Evolutionary conservation across 2,888 invertebrate genomes (phyloP).

Genomic region (Dinocampus coccinellae): DNA sequence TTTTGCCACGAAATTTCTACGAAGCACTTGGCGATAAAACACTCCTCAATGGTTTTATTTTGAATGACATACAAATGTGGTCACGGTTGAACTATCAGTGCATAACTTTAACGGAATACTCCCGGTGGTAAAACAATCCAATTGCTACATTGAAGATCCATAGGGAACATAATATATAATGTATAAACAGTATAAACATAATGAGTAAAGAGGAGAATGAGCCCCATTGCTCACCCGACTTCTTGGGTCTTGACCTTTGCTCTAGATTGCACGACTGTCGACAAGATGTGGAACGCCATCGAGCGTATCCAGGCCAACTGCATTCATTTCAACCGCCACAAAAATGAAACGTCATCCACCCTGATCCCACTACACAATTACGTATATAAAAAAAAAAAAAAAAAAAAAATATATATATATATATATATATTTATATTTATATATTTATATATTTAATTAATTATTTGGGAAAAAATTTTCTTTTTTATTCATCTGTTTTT

Average conservation of each 20-base stretch:
- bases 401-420: too few relatives aligned
- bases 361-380: not conserved
- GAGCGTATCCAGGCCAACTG: slow-evolving; percentile 56
- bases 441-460: too few relatives aligned
- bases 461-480: too few relatives aligned
- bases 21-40: not conserved
- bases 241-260: slow-evolving; percentile 53
- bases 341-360: slow-evolving; percentile 3
- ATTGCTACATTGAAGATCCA: not conserved
- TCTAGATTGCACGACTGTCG: slow-evolving; percentile 50
- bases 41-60: not conserved
- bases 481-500: too few relatives aligned
- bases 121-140: slow-evolving; percentile 19
- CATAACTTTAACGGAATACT: slow-evolving; percentile 29
- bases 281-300: slow-evolving; percentile 52
- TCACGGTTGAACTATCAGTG: slow-evolving; percentile 26
- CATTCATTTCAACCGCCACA: slow-evolving; percentile 48
- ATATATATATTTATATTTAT: too few relatives aligned
- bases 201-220: not conserved
- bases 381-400: too few relatives aligned
- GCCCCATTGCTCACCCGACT: slow-evolving; percentile 8
- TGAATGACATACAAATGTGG: slow-evolving; percentile 2
- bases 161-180: not conserved
- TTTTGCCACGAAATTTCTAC: not conserved
- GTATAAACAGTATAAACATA: not conserved